Percentiles rank a stretch among this genome's conserved stretches.
These are phyloP conservation scores for Drosophila cognata DNA, from an alignment of 2,888 invertebrate genomes.

Conservation along the genomic window DNA sequence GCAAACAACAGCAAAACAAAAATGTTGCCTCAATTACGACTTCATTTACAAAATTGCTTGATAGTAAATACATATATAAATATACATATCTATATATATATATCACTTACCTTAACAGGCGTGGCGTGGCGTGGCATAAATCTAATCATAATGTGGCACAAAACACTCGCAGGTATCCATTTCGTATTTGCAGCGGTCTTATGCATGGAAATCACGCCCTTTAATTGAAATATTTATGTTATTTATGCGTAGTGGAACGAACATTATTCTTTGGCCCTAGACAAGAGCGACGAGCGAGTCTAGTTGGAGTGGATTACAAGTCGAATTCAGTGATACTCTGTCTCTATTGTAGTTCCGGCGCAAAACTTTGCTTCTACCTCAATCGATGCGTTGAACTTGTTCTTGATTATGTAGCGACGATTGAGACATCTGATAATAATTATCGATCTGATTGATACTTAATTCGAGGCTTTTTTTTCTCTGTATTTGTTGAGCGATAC, in stretches of 20 bases:
- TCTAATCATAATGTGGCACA: slow-evolving; percentile 48
- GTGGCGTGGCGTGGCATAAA: slow-evolving; percentile 47
- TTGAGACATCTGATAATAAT: not conserved
- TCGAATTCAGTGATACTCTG: slow-evolving; percentile 22
- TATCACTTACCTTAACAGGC: slow-evolving; percentile 27
- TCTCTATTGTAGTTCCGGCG: not conserved
- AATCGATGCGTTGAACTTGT: not conserved
- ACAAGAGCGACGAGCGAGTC: not conserved
- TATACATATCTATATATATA: not conserved
- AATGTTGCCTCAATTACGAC: slow-evolving; percentile 47
- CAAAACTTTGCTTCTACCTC: not conserved
- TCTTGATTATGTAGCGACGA: not conserved
- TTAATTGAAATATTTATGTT: slow-evolving; percentile 71
- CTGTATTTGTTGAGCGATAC: not conserved
- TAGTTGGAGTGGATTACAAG: not conserved
- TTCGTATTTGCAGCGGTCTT: slow-evolving; percentile 23
- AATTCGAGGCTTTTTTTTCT: not conserved
- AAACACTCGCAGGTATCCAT: slow-evolving; percentile 38
- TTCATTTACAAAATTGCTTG: slow-evolving; percentile 62
- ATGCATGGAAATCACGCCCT: slow-evolving; percentile 63
- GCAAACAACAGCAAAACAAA: slow-evolving; percentile 18
- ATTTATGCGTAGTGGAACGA: slow-evolving; percentile 51
- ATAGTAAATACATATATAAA: slow-evolving; percentile 42
- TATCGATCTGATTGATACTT: not conserved
- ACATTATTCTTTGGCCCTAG: slow-evolving; percentile 53